phyloP scores from a whole-genome alignment of 2,888 invertebrate genomes.

The Germaria angustata region DNA sequence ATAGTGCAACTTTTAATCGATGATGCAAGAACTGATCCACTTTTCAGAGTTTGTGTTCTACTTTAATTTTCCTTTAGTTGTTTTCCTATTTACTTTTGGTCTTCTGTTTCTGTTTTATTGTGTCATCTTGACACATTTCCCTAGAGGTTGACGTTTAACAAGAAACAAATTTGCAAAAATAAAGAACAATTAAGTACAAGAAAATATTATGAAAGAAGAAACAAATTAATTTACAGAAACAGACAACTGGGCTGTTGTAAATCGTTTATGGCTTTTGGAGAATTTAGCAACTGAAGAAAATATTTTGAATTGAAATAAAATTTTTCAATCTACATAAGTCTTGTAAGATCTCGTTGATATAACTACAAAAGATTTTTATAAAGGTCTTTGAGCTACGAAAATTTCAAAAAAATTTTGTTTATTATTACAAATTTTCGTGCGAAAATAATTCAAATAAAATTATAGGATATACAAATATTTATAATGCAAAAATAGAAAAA shows the following conservation, averaged over 20 bases:
- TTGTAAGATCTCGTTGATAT: too few relatives aligned
- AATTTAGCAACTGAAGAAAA: background rate
- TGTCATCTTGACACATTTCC: constrained; percentile 65
- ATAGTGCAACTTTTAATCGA: background rate
- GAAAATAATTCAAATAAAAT: too few relatives aligned
- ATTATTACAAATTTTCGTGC: too few relatives aligned
- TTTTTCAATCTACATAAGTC: too few relatives aligned
- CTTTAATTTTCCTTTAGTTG: constrained; percentile 14
- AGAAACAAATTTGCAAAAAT: constrained; percentile 25
- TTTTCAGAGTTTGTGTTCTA: background rate
- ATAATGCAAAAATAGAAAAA: too few relatives aligned
- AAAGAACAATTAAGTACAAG: constrained; percentile 32
- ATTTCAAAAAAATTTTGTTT: too few relatives aligned
- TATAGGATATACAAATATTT: too few relatives aligned
- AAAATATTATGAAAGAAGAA: background rate
- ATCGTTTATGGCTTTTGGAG: background rate
- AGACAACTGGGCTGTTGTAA: background rate
- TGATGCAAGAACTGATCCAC: background rate
- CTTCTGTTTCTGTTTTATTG: constrained; percentile 45
- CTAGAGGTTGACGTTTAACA: constrained; percentile 59
- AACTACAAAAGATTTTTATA: too few relatives aligned
- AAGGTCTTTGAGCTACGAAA: too few relatives aligned
- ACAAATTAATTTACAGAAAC: constrained; percentile 24
- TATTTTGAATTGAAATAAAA: background rate
- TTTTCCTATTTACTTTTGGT: constrained; percentile 33